phyloP scores from a whole-genome alignment of 2,797 vertebrate genomes.

The Cossypha caffra region DNA sequence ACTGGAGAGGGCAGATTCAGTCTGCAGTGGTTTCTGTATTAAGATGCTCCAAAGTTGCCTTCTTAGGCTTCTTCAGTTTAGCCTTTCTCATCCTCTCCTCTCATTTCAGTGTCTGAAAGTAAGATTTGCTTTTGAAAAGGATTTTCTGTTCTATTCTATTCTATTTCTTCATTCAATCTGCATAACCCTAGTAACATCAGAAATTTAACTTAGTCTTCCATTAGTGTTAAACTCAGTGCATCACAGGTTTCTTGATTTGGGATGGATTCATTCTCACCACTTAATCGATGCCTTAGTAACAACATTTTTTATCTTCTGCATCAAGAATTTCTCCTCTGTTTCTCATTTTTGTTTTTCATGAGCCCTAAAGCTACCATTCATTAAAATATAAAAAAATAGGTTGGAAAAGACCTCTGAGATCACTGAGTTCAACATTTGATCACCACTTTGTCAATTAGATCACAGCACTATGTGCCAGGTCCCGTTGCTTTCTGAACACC shows the following conservation, averaged over 20 bases:
- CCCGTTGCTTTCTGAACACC: neutral
- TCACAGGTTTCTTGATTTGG: neutral
- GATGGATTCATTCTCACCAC: neutral
- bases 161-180: neutral
- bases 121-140: neutral
- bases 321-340: neutral
- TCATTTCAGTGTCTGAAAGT: neutral
- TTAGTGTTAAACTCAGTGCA: neutral
- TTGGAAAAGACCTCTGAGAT: neutral
- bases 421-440: neutral
- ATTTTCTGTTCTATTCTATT: neutral
- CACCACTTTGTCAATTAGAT: neutral
- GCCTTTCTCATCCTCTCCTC: neutral
- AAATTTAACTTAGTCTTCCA: neutral
- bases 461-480: rapidly evolving
- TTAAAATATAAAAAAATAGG: neutral
- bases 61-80: neutral
- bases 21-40: neutral
- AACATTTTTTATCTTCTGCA: neutral
- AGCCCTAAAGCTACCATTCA: neutral
- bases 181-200: neutral
- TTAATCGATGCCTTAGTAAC: neutral
- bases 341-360: neutral
- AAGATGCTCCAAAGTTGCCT: neutral
- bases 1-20: neutral